These are phyloP conservation scores for Oreochromis niloticus DNA, from an alignment of 2,113 vertebrate genomes.

Conservation along the genomic window DNA sequence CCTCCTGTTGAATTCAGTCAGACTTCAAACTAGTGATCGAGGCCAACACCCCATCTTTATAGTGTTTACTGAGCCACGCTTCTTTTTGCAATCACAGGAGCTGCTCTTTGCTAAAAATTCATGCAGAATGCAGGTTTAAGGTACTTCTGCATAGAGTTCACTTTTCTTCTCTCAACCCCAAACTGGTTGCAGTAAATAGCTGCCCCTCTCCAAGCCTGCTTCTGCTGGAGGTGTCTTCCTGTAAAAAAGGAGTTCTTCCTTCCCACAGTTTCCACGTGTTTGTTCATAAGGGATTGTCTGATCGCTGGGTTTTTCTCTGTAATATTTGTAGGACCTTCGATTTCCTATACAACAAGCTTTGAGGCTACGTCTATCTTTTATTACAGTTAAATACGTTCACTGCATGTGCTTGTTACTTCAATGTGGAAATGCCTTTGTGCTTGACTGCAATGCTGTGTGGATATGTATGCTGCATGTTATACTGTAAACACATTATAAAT, in stretches of 20 bases:
- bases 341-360: background rate
- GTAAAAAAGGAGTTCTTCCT: background rate
- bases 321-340: rapidly evolving
- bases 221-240: background rate
- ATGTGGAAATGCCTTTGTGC: background rate
- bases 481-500: background rate
- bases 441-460: background rate
- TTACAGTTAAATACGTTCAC: background rate
- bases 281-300: rapidly evolving
- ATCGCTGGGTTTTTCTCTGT: background rate
- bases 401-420: background rate
- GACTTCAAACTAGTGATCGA: background rate
- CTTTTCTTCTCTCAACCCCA: background rate
- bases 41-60: rapidly evolving
- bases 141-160: background rate
- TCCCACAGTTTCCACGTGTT: background rate
- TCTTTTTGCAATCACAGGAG: background rate
- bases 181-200: background rate
- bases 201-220: background rate
- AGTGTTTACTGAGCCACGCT: background rate
- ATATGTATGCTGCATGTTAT: background rate
- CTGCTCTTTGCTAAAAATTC: background rate
- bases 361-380: background rate
- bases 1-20: background rate
- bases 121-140: background rate